phyloP scores from a whole-genome alignment of 2,888 invertebrate species.

The Drosophila maculinotata region DNA sequence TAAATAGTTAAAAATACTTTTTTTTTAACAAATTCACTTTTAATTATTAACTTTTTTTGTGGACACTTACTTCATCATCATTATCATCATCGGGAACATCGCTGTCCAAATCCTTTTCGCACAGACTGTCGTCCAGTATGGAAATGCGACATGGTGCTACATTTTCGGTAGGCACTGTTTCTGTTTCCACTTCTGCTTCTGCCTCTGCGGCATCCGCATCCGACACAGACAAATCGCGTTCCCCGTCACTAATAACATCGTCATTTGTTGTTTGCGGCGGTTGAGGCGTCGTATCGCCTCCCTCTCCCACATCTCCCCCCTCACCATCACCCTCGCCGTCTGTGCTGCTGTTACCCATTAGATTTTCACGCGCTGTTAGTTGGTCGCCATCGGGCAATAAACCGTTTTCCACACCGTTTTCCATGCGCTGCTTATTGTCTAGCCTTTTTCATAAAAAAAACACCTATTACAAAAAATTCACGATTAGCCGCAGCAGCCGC shows the following conservation, averaged over 20 bases:
- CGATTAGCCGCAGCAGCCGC: constrained; percentile 71
- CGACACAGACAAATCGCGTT: constrained; percentile 54
- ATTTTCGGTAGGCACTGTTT: constrained; percentile 38
- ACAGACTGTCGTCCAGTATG: constrained; percentile 65
- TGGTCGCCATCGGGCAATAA: constrained; percentile 75
- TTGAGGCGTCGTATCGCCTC: constrained; percentile 53
- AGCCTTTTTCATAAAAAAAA: constrained; percentile 42
- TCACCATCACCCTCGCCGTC: constrained; percentile 62
- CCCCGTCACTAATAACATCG: constrained; percentile 64
- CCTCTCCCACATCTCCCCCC: constrained; percentile 56
- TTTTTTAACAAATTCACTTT: too few species aligned
- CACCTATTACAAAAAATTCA: constrained; percentile 46
- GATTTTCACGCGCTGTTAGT: constrained; percentile 64
- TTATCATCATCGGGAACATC: constrained; percentile 87
- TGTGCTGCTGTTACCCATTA: constrained; percentile 63
- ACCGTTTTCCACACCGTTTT: constrained; percentile 76
- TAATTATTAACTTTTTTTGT: too few species aligned
- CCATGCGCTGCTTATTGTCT: constrained; percentile 63
- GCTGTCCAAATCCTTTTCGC: constrained; percentile 86
- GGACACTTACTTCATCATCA: constrained; percentile 86
- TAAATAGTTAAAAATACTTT: too few species aligned
- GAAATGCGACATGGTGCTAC: constrained; percentile 40
- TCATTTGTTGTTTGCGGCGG: constrained; percentile 62
- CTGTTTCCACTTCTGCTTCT: constrained; percentile 46
- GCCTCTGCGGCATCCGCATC: constrained; percentile 48